phyloP scores from a whole-genome alignment of 2,797 vertebrate genomes.

The Xerus rutilus region DNA sequence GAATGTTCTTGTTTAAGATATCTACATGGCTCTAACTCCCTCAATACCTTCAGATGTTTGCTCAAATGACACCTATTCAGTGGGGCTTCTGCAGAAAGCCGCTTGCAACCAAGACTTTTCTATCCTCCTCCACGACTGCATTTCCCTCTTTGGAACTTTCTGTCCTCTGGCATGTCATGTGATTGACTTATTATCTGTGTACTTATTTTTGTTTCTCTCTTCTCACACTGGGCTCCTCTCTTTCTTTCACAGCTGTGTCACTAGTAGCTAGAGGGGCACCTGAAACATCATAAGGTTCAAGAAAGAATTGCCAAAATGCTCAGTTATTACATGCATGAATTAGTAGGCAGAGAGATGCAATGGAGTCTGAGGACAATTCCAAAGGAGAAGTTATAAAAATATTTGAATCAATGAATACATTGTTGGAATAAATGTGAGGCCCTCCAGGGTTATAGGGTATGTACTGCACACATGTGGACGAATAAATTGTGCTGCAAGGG shows the following conservation, averaged over 20 bases:
- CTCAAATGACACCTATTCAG: background rate
- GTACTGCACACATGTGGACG: slow-evolving; percentile 15
- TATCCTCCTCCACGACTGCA: background rate
- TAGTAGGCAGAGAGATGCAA: slow-evolving; percentile 20
- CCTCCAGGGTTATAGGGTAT: background rate
- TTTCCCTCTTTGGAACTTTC: background rate
- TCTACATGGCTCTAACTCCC: background rate
- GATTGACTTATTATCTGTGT: background rate
- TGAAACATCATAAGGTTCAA: background rate
- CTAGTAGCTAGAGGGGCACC: background rate
- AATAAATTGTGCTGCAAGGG: slow-evolving; percentile 53
- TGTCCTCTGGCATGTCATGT: background rate
- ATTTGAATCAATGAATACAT: slow-evolving; percentile 69
- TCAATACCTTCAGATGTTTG: background rate
- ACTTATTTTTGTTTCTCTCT: background rate
- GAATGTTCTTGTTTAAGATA: background rate
- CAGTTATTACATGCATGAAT: background rate
- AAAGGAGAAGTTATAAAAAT: slow-evolving; percentile 67
- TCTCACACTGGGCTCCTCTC: background rate
- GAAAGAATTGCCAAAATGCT: slow-evolving; percentile 4
- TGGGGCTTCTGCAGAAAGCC: background rate
- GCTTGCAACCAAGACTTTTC: accelerated
- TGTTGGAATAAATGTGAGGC: slow-evolving; percentile 52
- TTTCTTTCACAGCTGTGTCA: background rate
- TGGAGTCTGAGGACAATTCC: slow-evolving; percentile 32